Evolutionary conservation across 2,797 vertebrate genomes (phyloP).

Genomic region (Spinus pinus): DNA sequence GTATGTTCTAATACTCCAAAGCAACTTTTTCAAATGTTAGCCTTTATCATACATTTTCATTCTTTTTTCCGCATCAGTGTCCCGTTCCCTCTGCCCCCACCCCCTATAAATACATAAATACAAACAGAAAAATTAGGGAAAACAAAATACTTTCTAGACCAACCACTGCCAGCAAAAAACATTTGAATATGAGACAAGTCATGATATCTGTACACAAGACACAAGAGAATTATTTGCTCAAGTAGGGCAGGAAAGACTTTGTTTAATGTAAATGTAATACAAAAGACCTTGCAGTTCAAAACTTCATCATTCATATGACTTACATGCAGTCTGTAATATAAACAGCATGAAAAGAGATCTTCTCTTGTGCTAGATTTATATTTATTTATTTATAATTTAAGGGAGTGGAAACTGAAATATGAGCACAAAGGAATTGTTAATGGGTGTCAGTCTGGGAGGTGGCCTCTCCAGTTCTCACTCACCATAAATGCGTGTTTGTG

Average conservation of each 20-base stretch:
- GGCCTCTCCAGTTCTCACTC: not conserved
- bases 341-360: not conserved
- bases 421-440: not conserved
- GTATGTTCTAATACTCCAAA: not conserved
- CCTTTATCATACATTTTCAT: not conserved
- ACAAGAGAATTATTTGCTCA: not conserved
- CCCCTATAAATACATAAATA: not conserved
- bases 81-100: too few species aligned
- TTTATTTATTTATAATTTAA: not conserved
- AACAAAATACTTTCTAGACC: not conserved
- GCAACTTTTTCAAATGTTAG: not conserved
- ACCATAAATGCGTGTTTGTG: accelerated
- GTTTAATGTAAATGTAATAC: not conserved
- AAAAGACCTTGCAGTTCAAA: not conserved
- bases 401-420: not conserved
- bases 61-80: not conserved
- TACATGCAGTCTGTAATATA: not conserved
- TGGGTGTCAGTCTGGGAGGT: not conserved
- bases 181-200: not conserved
- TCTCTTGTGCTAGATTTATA: not conserved
- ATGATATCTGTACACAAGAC: not conserved
- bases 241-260: not conserved
- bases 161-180: not conserved
- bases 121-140: not conserved
- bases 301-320: not conserved